Evolutionary conservation across 2,888 invertebrate genomes (phyloP), one percentile per base, ranked within the genome.

Genomic region (Steinernema hermaphroditum): DNA sequence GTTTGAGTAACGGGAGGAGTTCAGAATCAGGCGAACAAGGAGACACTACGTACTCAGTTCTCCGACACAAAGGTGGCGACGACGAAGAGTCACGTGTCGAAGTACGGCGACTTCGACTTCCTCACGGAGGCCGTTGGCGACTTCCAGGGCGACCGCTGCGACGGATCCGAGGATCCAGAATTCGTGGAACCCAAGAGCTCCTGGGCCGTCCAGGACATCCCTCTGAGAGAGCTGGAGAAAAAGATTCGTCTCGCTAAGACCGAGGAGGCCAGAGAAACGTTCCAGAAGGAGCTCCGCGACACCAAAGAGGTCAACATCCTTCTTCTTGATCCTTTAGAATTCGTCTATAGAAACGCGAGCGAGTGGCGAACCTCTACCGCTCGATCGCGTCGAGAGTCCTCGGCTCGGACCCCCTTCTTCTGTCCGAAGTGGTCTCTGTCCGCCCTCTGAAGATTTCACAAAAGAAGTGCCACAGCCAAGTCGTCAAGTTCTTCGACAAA

Each of bases 1-100:
- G 29, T 16, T 29, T 16, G 16, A n/a, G n/a, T n/a, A n/a, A n/a
- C n/a, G n/a, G n/a, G n/a, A n/a, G n/a, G n/a, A n/a, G n/a, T 62
- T 62, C 32, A 62, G 62, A 62, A 62, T 4, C 32, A 12, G 16
- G 32, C 90, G 41, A 82, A 81, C 2, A 75, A 77, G 22, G 90
- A 90, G 82, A 89, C 90, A 0, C 84, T 91, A 2, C 86, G 88
- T 57, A 84, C 87, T 70, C 90, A 91, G 83, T 90, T 86, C 82
- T 78, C 87, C 75, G 86, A 89, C 74, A 90, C 90, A 12, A 88
- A 89, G 78, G 82, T 87, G 49, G 88, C 89, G 81, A 91, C 90
- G 4, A 90, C 89, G 83, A 88, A 88, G n/a, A 90, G 90, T 71
- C 90, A 90, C 83, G 90, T 90, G 8, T 87, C 87, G 86, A 88